Evolutionary conservation across 2,113 vertebrate genomes (phyloP), one percentile per base, ranked within the genome.

Genomic region (Tetrax tetrax): DNA sequence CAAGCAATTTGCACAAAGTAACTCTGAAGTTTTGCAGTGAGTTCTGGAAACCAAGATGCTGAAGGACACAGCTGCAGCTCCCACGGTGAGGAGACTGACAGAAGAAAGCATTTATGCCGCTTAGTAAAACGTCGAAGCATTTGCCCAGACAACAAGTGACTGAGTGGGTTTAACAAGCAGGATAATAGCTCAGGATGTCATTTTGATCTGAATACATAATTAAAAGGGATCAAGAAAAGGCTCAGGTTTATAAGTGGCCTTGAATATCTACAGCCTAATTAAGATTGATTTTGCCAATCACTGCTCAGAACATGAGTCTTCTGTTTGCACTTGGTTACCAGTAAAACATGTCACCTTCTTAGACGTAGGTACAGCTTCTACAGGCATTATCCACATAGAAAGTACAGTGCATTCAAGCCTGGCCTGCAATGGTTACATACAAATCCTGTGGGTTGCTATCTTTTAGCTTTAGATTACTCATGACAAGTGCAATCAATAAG

Each of bases 191-290:
- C 61, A 84, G 60, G 87, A 89, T 96, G 93, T 92, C 91, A 70
- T 94, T 96, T 95, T 91, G 92, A 95, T 91, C 91, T 94, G 95
- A 96, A 96, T 94, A 91, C 77, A 76, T 92, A 96, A 97, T 95
- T 95, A 93, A 82, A 96, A 28, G 77, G 10, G 94, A 95, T 95
- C 90, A 91, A 91, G 89, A 82, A 92, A 95, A 94, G 81, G 87
- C 81, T 93, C 83, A 90, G 69, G 90, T 91, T 83, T 87, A 93
- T 89, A 92, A 95, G 82, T n/a, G 74, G 78, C 65, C 89, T 91
- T 92, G 94, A 94, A 96, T 95, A 95, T 87, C 65, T 82, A 50
- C 65, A 81, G 87, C 29, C 68, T 96, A 92, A 96, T 79, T 79
- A 96, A 77, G 64, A 93, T 91, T 95, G 65, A 84, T 93, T 95